Base-by-base conservation (phyloP, 2,888 invertebrate genomes). In the Pandemis corylana region DNA sequence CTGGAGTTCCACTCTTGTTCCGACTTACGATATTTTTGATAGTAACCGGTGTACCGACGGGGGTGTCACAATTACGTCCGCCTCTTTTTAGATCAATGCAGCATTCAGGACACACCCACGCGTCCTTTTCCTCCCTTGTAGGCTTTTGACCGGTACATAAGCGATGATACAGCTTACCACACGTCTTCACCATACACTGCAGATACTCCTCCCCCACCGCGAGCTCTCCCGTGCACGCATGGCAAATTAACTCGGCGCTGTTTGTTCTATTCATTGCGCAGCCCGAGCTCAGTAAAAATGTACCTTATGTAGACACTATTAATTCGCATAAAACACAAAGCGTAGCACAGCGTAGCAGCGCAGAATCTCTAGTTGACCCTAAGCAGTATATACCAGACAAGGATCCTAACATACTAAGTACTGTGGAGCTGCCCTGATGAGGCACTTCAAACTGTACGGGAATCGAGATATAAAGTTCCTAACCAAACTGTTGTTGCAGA, bases 51-150 rank as follows among this genome's bases (percentile, higher is more conserved):
- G 68, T 68, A 10, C 68, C 56, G 10, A 56, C 68, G 13, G 68
- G 56, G 20, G 68, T 68, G 12, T 68, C 68, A 56, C 68, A 68
- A 28, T 53, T 68, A 15, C 68, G 53, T 42, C 68, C 68, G 7
- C 53, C 41, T 41, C 41, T 67, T n/a, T 41, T 67, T 41, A 13
- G 2, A 0, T 2, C 20, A n/a, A n/a, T 67, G 13, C 49, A 51
- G 15, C 66, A 67, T 51, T 67, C 66, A n/a, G 65, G 65, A 28
- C 65, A 65, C 49, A 65, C 65, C 65, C 49, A 65, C 5, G 49
- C 7, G 15, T 65, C 53, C 15, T 53, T 67, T n/a, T 53, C 53
- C 12, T 53, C 53, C 41, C 5, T 9, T 5, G 67, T 41, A 9
- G 53, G 41, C 41, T 28, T 53, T 53, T 44, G 53, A 15, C 7